A percentile compares a stretch with the other conserved stretches of the same genome.
Conservation (phyloP, 1,140 invertebrate genomes). For the Eupeodes corollae region DNA sequence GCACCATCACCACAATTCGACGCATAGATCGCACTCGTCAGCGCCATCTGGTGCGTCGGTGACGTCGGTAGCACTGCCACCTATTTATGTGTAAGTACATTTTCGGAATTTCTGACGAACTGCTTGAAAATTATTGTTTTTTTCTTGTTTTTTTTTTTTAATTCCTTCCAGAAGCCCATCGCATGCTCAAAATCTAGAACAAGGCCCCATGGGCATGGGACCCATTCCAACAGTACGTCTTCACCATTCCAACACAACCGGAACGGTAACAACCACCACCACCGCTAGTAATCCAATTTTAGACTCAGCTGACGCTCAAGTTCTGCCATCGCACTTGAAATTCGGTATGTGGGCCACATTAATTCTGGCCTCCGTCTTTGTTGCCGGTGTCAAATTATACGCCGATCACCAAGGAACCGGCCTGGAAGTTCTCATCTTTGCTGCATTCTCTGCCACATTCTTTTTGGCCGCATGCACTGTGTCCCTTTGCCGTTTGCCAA, state of each 20-base stretch:
- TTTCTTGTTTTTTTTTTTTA: background rate
- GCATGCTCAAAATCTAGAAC: constrained; percentile 2
- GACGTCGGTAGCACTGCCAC: background rate
- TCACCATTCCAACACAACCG: background rate
- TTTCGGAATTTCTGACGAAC: background rate
- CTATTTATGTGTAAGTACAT: background rate
- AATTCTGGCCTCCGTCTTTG: constrained; percentile 49
- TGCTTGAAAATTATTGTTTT: background rate
- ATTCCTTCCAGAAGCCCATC: background rate
- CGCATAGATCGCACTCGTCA: background rate
- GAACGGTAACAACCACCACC: constrained; percentile 8
- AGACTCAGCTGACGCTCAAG: constrained; percentile 25
- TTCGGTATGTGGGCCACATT: constrained; percentile 56
- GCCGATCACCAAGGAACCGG: constrained; percentile 52
- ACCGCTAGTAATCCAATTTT: constrained; percentile 19
- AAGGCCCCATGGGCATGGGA: constrained; percentile 2
- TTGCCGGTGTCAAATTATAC: constrained; percentile 55
- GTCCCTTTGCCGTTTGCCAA: constrained; percentile 39
- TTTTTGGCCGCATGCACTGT: constrained; percentile 49
- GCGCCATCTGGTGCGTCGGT: no score
- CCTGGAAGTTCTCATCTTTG: constrained; percentile 52
- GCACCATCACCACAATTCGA: background rate
- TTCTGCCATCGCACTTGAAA: constrained; percentile 44
- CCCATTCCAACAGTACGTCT: background rate
- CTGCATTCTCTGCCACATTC: constrained; percentile 49